phyloP scores from a whole-genome alignment of 2,797 vertebrate species.

The Rhinatrema bivittatum region DNA sequence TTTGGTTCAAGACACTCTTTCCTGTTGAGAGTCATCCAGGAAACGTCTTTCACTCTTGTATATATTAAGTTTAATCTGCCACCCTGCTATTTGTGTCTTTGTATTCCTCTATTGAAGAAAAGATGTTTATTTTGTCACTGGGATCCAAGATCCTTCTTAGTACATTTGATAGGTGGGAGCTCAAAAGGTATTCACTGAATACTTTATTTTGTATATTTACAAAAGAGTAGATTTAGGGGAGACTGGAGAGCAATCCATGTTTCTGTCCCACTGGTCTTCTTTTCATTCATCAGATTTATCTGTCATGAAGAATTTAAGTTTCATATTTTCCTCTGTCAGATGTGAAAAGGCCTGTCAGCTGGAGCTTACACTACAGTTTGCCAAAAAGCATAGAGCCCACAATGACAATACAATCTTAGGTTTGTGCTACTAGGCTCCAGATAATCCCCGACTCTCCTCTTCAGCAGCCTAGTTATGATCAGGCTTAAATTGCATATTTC shows the following conservation, averaged over 20 bases:
- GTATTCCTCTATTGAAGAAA: constrained; percentile 45
- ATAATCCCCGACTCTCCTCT: constrained; percentile 89
- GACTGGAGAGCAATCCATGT: constrained; percentile 2
- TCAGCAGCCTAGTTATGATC: constrained; percentile 80
- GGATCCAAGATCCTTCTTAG: constrained; percentile 33
- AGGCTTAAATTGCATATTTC: constrained; percentile 98
- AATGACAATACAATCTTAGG: constrained; percentile 90
- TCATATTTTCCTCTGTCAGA: constrained; percentile 89
- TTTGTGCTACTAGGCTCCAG: constrained; percentile 72
- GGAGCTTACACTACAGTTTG: constrained; percentile 86
- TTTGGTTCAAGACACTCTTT: constrained; percentile 57
- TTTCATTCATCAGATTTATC: constrained; percentile 77
- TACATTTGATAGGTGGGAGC: constrained; percentile 29
- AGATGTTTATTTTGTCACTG: constrained; percentile 23
- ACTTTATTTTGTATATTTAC: constrained; percentile 30
- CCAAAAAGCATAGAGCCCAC: constrained; percentile 79
- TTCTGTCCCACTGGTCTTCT: constrained; percentile 43
- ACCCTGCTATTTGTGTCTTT: constrained; percentile 56
- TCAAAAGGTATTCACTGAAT: constrained; percentile 33
- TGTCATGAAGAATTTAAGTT: constrained; percentile 98
- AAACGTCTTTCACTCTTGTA: constrained; percentile 83
- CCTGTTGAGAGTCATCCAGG: constrained; percentile 66
- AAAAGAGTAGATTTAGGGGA: constrained; percentile 35
- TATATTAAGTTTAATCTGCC: constrained; percentile 81
- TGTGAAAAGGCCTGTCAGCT: constrained; percentile 96